Base-by-base conservation (phyloP, 92 coral and sea anemone species). In the Zoanthus gigantus region DNA sequence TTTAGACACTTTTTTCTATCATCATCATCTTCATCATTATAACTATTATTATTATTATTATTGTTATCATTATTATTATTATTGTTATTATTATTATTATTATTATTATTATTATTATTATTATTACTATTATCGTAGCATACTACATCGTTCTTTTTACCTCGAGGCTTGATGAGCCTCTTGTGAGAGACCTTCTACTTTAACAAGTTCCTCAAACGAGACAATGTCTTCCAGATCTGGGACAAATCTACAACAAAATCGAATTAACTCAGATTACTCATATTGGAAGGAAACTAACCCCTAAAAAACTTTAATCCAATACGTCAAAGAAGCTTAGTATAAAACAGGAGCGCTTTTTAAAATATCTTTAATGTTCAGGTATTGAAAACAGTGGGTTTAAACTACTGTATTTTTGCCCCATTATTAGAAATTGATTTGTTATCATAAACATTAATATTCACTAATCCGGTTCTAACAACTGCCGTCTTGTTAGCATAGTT, bases 151-250 rank as follows among this genome's bases (percentile, higher is more conserved):
- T 4, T 2, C 47, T 17, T 44, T 97, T 76, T 76, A 97, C 99
- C 91, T 95, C 67, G 98, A 94, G 3, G 97, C 98, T 84, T 95
- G 98, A 60, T 67, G 34, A 71, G 97, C 89, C 68, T 97, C 99
- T 10, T 54, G 90, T 17, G 99, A 94, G 28, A 97, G 83, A 8
- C 89, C 95, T 75, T 97, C 99, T 31, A 95, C 99, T 65, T 89
- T 97, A 3, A 97, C 99, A 0, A 97, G 96, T 30, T 97, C 99
- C 85, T 97, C 98, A 86, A 97, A 97, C 10, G 98, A 95, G 18
- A 97, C 98, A 48, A 97, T 97, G 89, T 97, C 99, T 74, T 97
- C 99, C 61, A 97, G 94, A 76, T 97, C 99, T 16, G 99, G 99
- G 58, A 97, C 99, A 57, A 97, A 97, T 78, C 99, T 96, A 48